Percentiles rank a stretch among this genome's conserved stretches.
These are phyloP conservation scores for Ammodytes marinus DNA, from an alignment of 2,113 vertebrate species.

Conservation along the genomic window DNA sequence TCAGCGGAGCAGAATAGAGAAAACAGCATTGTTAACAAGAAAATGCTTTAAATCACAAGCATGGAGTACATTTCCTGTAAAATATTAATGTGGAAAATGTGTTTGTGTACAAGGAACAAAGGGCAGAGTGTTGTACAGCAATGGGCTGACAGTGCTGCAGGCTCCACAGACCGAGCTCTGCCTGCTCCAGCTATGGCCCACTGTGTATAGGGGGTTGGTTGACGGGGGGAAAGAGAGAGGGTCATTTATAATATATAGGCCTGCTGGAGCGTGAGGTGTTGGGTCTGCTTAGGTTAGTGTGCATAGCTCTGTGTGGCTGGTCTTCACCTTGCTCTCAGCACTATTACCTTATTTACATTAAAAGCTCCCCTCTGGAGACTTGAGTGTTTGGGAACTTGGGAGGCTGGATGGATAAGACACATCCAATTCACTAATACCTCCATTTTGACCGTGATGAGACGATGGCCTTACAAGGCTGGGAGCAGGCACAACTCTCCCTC, in stretches of 20 bases:
- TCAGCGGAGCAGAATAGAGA: constrained; percentile 79
- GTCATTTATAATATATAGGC: constrained; percentile 86
- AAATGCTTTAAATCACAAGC: constrained; percentile 87
- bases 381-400: constrained; percentile 58
- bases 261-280: constrained; percentile 76
- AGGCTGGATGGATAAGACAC: constrained; percentile 53
- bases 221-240: constrained; percentile 60
- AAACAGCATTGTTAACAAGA: constrained; percentile 86
- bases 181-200: constrained; percentile 75
- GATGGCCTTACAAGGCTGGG: constrained; percentile 48
- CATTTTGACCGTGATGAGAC: constrained; percentile 52
- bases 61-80: constrained; percentile 82
- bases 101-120: constrained; percentile 85
- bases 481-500: constrained; percentile 51
- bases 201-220: constrained; percentile 59
- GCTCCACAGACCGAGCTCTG: constrained; percentile 70
- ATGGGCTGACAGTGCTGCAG: constrained; percentile 79
- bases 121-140: constrained; percentile 85
- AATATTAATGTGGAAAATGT: constrained; percentile 88
- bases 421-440: constrained; percentile 59
- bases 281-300: constrained; percentile 74
- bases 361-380: constrained; percentile 70
- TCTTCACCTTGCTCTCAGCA: constrained; percentile 63
- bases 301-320: constrained; percentile 70
- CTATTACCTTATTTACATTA: constrained; percentile 79